Conservation (phyloP, 2,113 vertebrate species). For the Pseudonaja textilis region DNA sequence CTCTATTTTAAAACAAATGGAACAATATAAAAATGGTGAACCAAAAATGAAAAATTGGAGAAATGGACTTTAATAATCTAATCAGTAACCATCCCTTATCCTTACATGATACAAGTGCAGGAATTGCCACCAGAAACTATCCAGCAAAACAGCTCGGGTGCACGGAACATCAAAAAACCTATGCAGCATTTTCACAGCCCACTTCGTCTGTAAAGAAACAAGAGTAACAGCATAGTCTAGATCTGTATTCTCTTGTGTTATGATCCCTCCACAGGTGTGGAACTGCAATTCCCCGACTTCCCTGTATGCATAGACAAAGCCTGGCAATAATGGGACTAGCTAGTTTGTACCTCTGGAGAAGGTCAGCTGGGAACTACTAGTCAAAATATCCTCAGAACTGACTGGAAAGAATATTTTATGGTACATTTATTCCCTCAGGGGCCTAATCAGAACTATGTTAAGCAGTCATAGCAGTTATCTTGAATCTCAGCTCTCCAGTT, state of each 20-base stretch:
- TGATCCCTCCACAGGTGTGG: neutral
- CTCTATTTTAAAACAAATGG: neutral
- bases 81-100: neutral
- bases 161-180: slow-evolving; percentile 55
- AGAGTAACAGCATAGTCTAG: neutral
- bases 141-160: slow-evolving; percentile 54
- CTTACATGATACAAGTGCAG: slow-evolving; percentile 65
- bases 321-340: neutral
- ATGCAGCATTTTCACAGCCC: slow-evolving; percentile 46
- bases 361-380: neutral
- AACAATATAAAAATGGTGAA: neutral
- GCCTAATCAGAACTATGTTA: neutral
- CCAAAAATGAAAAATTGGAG: neutral
- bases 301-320: neutral
- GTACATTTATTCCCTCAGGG: neutral
- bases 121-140: slow-evolving; percentile 70
- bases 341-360: neutral
- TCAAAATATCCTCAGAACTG: slow-evolving; percentile 1
- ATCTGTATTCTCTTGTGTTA: neutral
- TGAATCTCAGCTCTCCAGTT: neutral
- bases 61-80: slow-evolving; percentile 22
- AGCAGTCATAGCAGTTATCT: neutral
- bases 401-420: neutral
- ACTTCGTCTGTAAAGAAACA: slow-evolving; percentile 50
- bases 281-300: neutral